These are phyloP conservation scores for Corvus cornix DNA, from an alignment of 2,113 vertebrate species.

Conservation along the genomic window DNA sequence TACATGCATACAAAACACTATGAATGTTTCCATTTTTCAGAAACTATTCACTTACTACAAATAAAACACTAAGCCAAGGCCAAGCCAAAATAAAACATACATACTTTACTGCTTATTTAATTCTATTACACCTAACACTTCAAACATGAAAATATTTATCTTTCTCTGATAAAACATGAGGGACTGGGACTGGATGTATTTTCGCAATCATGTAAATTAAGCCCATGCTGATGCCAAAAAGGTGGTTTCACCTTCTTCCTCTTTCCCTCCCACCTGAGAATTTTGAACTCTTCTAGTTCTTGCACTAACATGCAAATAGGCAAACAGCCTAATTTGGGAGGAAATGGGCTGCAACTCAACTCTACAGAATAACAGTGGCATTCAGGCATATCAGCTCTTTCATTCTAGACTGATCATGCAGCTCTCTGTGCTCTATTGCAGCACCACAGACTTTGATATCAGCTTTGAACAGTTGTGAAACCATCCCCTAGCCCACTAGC, in stretches of 20 bases:
- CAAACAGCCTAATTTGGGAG: background rate
- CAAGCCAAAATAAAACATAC: background rate
- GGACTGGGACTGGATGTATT: background rate
- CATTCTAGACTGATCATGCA: background rate
- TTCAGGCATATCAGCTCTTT: background rate
- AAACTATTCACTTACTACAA: background rate
- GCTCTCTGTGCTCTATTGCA: background rate
- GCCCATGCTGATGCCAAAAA: background rate
- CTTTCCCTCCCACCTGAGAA: background rate
- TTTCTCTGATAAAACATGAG: background rate
- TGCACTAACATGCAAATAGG: background rate
- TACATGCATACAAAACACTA: background rate
- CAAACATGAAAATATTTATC: background rate
- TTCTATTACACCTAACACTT: background rate
- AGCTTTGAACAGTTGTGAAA: background rate
- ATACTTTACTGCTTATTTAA: background rate
- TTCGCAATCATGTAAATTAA: background rate
- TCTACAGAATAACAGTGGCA: background rate
- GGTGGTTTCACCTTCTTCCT: background rate
- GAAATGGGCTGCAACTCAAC: background rate
- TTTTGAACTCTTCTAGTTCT: background rate
- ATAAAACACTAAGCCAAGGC: background rate
- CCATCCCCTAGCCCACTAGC: background rate
- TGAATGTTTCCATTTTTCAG: background rate
- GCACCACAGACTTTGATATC: background rate